Base-by-base conservation (phyloP, 1,140 invertebrate genomes). In the Drosophila fuyamai region DNA sequence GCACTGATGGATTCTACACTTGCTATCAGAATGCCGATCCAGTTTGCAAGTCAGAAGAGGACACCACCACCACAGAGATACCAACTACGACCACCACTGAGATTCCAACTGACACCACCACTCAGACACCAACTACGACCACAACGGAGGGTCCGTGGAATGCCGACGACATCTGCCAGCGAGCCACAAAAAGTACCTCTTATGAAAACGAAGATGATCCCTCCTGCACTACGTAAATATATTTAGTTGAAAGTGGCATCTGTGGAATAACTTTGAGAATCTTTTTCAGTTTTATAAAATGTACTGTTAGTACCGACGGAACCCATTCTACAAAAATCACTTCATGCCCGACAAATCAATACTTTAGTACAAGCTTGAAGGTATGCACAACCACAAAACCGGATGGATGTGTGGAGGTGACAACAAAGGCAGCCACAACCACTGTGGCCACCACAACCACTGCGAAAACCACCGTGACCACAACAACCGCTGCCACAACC, bases 1-100 rank as follows among this genome's bases (percentile, higher is more conserved):
- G 81, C 51, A 83, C 76, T 13, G 81, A 74, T 44, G 81, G 60
- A 0, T 61, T 63, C 10, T 84, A 72, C 55, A 79, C 74, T 44
- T 83, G 81, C 18, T 82, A 82, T 43, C 13, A 13, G 5, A 32
- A 44, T 23, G 47, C 62, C 18, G 12, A 36, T 10, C 60, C 81
- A 4, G 53, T 60, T 3, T 83, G 81, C 43, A 41, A 14, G 4
- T 29, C 51, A 4, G 18, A 10, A 0, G 9, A 50, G 4, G 56
- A 66, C 41, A 53, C 14, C 13, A 43, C 61, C 4, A 74, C 70
- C 23, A 60, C 55, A 5, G 23, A 46, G 14, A 18, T 32, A 14
- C 5, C 16, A 0, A n/a, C 63, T 2, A 57, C 73, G 3, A 58
- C 48, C 1, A 73, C 48, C 2, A 58, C 65, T 8, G 46, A 29